These are phyloP conservation scores for Oligia fasciuncula DNA, from an alignment of 2,888 invertebrate species.

Conservation along the genomic window DNA sequence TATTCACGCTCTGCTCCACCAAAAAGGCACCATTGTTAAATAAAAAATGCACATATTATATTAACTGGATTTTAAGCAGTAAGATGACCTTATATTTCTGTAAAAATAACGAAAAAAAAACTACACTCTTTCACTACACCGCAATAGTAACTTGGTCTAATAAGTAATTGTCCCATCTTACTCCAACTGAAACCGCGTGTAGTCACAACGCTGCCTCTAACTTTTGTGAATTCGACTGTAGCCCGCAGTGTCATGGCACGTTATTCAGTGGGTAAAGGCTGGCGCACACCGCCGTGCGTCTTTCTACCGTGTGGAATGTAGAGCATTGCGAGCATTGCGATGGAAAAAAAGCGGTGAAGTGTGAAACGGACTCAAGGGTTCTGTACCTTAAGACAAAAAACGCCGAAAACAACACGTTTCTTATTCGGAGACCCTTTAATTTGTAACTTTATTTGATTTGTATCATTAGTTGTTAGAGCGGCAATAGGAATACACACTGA, in stretches of 20 bases:
- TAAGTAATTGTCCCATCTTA: background rate
- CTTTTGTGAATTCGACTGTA: constrained; percentile 35
- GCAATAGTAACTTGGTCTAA: background rate
- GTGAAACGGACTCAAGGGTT: background rate
- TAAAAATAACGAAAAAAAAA: background rate
- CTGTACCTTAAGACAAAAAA: background rate
- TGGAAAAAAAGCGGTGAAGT: background rate
- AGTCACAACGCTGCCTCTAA: constrained; percentile 24
- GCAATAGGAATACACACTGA: background rate
- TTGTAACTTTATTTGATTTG: background rate
- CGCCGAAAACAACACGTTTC: background rate
- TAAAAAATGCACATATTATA: background rate
- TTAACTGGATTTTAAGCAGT: background rate
- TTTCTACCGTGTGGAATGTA: background rate
- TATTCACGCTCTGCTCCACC: background rate
- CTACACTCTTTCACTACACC: constrained; percentile 8
- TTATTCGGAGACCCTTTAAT: background rate
- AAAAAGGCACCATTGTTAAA: background rate
- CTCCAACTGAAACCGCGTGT: constrained; percentile 28
- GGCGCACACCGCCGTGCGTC: background rate
- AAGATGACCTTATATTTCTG: no score
- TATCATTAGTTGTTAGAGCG: background rate
- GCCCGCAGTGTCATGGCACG: background rate
- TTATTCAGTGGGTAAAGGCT: background rate
- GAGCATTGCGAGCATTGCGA: background rate